Conservation (phyloP, 2,113 vertebrate genomes). For the Alaudala cheleensis region DNA sequence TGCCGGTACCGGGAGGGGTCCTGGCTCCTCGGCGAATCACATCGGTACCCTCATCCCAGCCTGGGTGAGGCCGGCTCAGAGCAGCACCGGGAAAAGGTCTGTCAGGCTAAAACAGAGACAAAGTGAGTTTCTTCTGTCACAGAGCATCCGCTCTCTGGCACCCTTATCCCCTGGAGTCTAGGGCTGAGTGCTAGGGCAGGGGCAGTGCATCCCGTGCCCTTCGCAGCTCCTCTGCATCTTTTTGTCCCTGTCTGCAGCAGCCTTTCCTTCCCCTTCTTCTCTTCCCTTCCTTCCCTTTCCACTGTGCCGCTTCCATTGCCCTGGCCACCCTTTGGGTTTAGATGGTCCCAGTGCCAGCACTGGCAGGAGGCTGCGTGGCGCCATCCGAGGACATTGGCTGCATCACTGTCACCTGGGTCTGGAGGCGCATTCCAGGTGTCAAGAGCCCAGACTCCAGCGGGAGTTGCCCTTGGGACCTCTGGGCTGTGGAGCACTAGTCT, state of each 20-base stretch:
- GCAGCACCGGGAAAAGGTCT: background rate
- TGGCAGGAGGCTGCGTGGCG: background rate
- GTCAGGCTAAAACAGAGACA: background rate
- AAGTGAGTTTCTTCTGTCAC: background rate
- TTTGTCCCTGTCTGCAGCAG: background rate
- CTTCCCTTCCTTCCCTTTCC: background rate
- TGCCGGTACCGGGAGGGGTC: background rate
- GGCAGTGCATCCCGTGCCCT: background rate
- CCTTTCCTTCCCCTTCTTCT: background rate
- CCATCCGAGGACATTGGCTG: background rate
- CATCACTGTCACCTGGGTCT: background rate
- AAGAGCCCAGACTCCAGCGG: rapidly evolving
- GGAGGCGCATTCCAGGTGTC: background rate
- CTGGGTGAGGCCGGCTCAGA: background rate
- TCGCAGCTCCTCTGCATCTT: background rate
- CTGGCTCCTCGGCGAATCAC: background rate
- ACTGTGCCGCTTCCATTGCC: background rate
- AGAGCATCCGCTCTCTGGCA: background rate
- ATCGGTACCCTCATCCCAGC: background rate
- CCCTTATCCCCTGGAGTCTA: background rate
- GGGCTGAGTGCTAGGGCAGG: background rate
- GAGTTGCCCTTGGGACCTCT: background rate
- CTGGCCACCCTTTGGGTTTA: background rate
- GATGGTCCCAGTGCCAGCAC: background rate
- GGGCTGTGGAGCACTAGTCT: background rate